A percentile compares a stretch with the other conserved stretches of the same genome.
These are phyloP conservation scores for Haliclona indistincta DNA, from an alignment of 37 sponge, comb jelly and placozoan genomes.

Conservation along the genomic window DNA sequence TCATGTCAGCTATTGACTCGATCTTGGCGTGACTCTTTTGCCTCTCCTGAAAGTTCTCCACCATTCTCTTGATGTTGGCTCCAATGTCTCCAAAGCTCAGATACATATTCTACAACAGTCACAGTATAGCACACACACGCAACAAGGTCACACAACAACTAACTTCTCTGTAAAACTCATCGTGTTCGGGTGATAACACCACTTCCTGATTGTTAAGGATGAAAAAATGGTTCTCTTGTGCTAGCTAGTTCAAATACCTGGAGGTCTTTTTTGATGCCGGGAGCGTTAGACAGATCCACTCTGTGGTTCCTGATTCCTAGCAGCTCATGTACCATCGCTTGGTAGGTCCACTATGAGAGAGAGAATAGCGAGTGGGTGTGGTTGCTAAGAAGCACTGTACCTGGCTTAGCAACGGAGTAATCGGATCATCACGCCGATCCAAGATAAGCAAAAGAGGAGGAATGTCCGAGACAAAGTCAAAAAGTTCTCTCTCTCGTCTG, in stretches of 20 bases:
- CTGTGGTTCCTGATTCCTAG: constrained; percentile 87
- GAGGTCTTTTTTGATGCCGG: constrained; percentile 82
- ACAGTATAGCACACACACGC: background rate
- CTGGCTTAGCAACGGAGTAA: constrained; percentile 94
- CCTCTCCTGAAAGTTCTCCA: constrained; percentile 88
- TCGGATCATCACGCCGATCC: constrained; percentile 91
- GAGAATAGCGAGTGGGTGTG: background rate
- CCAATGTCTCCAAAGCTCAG: constrained; percentile 97
- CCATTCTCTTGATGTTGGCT: constrained; percentile 82
- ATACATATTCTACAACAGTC: constrained; percentile 79
- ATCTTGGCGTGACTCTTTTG: constrained; percentile 77
- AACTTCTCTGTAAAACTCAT: constrained; percentile 92
- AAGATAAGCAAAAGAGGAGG: constrained; percentile 89
- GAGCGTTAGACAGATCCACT: constrained; percentile 84
- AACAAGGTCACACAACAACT: constrained; percentile 6
- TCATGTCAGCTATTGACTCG: constrained; percentile 97
- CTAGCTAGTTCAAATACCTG: constrained; percentile 36
- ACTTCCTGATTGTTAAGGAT: constrained; percentile 56
- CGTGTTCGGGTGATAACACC: constrained; percentile 91
- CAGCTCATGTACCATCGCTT: constrained; percentile 98
- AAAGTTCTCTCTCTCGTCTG: constrained; percentile 40
- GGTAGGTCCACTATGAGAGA: constrained; percentile 92
- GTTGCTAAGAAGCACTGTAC: background rate
- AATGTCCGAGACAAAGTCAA: constrained; percentile 69
- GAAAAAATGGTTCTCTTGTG: background rate